These are phyloP conservation scores for Quadroppia sp. DNA, from an alignment of 2,888 invertebrate species.

Conservation along the genomic window DNA sequence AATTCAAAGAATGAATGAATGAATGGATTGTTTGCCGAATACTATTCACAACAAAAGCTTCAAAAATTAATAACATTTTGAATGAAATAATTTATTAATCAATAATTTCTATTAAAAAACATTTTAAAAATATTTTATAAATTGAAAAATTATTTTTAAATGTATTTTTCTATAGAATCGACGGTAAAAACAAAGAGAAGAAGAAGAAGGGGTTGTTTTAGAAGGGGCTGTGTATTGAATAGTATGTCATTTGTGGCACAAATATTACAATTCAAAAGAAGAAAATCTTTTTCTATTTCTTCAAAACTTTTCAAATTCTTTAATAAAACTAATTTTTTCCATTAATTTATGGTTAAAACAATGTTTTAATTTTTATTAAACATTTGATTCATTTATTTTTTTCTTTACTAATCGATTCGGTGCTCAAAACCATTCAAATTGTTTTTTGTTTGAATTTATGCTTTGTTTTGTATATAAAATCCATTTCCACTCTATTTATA, in stretches of 20 bases:
- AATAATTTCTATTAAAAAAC: background rate
- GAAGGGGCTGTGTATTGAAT: background rate
- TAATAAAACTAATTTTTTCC: too few relatives aligned
- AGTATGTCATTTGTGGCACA: slow-evolving; percentile 7
- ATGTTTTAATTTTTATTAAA: background rate
- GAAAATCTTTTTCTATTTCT: background rate
- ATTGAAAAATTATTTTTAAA: background rate
- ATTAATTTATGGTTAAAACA: too few relatives aligned
- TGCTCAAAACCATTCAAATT: slow-evolving; percentile 9
- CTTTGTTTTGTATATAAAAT: too few relatives aligned
- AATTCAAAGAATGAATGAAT: background rate
- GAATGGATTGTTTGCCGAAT: slow-evolving; percentile 5
- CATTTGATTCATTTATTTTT: background rate
- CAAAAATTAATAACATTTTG: background rate
- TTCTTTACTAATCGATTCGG: background rate
- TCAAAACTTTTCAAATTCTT: background rate
- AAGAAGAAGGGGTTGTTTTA: slow-evolving; percentile 82
- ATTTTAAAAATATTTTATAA: background rate
- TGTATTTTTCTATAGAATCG: slow-evolving; percentile 51
- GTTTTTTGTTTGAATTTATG: too few relatives aligned
- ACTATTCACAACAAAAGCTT: slow-evolving; percentile 3
- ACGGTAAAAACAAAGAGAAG: slow-evolving; percentile 75
- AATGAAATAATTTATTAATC: background rate
- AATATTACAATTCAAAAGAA: background rate
- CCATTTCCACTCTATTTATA: too few relatives aligned